Conservation (phyloP, 2,888 invertebrate species). For the Papilio demoleus region DNA sequence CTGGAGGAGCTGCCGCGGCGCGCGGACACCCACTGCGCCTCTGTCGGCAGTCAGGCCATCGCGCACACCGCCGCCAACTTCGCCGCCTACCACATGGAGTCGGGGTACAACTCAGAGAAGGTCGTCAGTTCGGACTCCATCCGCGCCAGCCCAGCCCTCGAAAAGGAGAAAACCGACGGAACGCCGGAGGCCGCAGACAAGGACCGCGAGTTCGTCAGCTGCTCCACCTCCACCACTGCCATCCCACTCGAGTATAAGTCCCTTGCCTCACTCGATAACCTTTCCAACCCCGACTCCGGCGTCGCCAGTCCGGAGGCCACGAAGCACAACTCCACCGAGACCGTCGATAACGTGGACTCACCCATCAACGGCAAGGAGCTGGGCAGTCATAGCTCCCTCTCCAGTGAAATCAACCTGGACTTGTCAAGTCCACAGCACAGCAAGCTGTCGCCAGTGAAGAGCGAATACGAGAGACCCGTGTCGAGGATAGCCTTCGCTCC, state of each 20-base stretch:
- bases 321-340: slow-evolving; percentile 82
- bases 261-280: slow-evolving; percentile 67
- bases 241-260: slow-evolving; percentile 74
- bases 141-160: slow-evolving; percentile 75
- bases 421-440: slow-evolving; percentile 78
- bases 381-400: slow-evolving; percentile 76
- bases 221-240: slow-evolving; percentile 61
- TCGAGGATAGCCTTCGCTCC: slow-evolving; percentile 67
- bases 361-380: slow-evolving; percentile 74
- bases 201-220: slow-evolving; percentile 81
- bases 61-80: slow-evolving; percentile 76
- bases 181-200: slow-evolving; percentile 83
- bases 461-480: slow-evolving; percentile 70
- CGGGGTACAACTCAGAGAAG: slow-evolving; percentile 86
- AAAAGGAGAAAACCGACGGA: slow-evolving; percentile 83
- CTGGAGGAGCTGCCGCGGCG: slow-evolving; percentile 81
- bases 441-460: slow-evolving; percentile 66
- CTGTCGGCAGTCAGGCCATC: slow-evolving; percentile 62
- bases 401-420: slow-evolving; percentile 84
- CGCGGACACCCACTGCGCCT: slow-evolving; percentile 58
- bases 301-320: slow-evolving; percentile 83
- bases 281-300: slow-evolving; percentile 80
- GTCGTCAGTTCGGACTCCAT: slow-evolving; percentile 77
- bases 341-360: slow-evolving; percentile 77
- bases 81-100: slow-evolving; percentile 83